phyloP scores from a whole-genome alignment of 2,888 invertebrate species.

The Proisotoma minuta region DNA sequence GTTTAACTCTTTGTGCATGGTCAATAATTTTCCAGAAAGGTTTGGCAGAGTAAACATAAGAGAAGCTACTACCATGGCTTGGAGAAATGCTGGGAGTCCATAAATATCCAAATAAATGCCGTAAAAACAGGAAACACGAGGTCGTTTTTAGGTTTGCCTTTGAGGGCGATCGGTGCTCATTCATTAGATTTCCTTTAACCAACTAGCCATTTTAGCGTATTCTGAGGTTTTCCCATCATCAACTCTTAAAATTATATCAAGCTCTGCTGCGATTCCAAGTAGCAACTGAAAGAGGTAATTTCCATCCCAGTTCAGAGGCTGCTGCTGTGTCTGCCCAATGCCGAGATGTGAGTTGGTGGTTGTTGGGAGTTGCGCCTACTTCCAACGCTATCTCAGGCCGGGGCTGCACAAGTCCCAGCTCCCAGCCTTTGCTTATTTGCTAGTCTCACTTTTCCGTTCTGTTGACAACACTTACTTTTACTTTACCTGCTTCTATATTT shows the following conservation, averaged over 20 bases:
- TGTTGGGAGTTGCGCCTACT: constrained; percentile 1
- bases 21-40: no score
- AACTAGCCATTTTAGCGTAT: no score
- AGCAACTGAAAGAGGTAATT: not conserved
- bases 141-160: not conserved
- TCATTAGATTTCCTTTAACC: no score
- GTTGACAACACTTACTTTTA: constrained; percentile 12
- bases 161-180: no score
- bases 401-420: constrained; percentile 8
- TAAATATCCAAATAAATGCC: not conserved
- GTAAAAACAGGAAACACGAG: not conserved
- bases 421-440: not conserved
- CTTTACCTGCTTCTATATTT: constrained; percentile 11
- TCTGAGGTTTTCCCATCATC: no score
- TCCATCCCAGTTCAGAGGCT: not conserved
- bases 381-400: not conserved
- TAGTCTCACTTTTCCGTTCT: constrained; percentile 14
- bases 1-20: no score
- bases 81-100: no score
- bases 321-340: not conserved
- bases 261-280: not conserved
- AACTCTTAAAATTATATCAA: not conserved
- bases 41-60: no score
- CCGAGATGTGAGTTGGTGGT: not conserved
- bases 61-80: no score